phyloP scores from a whole-genome alignment of 2,113 vertebrate genomes.

The Tyto alba region DNA sequence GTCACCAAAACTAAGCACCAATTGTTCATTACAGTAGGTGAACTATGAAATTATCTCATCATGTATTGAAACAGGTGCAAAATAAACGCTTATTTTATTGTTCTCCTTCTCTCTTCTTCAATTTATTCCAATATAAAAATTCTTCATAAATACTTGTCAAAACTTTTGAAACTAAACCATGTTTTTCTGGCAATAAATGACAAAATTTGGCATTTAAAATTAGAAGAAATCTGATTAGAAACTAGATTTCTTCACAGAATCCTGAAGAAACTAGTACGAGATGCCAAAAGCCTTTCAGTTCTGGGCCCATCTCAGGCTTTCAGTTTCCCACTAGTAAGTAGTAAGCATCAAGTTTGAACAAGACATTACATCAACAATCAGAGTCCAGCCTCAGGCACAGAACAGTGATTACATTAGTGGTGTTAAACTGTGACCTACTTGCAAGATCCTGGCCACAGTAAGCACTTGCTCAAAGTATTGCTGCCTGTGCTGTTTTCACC shows the following conservation, averaged over 20 bases:
- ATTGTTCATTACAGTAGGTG: not conserved
- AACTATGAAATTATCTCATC: not conserved
- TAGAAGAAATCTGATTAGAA: not conserved
- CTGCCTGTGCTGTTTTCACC: not conserved
- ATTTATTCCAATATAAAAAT: not conserved
- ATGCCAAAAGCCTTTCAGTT: not conserved
- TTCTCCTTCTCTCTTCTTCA: not conserved
- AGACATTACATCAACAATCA: not conserved
- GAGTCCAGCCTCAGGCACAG: not conserved
- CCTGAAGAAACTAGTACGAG: not conserved
- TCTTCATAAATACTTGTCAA: not conserved
- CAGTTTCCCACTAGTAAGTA: not conserved
- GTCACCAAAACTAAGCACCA: not conserved
- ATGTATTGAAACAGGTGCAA: not conserved
- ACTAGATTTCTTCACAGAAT: not conserved
- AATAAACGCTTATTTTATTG: not conserved
- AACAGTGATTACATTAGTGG: not conserved
- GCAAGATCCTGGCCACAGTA: not conserved
- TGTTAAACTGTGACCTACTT: not conserved
- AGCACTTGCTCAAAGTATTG: not conserved
- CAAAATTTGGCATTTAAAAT: not conserved
- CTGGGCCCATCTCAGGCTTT: not conserved
- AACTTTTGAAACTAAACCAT: not conserved
- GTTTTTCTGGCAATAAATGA: not conserved
- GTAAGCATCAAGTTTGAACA: not conserved